Conservation (phyloP, 2,888 invertebrate species). For the Perizoma affinitatum region DNA sequence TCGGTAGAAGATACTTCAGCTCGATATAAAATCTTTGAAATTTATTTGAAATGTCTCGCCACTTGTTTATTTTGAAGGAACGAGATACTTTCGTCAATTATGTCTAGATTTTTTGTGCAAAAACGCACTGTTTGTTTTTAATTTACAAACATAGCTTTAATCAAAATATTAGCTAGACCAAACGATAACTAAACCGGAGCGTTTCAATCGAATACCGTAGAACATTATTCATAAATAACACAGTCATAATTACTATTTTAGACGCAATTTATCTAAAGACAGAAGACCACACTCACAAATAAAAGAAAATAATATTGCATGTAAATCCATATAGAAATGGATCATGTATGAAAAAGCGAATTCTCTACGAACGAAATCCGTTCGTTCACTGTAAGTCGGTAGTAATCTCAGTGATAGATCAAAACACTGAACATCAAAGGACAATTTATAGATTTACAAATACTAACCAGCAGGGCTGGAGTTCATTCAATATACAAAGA, state of each 20-base stretch:
- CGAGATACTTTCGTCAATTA: not conserved
- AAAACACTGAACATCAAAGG: constrained; percentile 60
- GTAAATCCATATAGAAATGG: constrained; percentile 21
- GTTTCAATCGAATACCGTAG: too few relatives aligned
- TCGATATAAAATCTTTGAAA: constrained; percentile 31
- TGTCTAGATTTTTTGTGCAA: not conserved
- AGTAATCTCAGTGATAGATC: constrained; percentile 57
- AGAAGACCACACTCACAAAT: constrained; percentile 6
- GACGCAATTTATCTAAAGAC: not conserved
- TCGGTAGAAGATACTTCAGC: constrained; percentile 40
- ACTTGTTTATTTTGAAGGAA: constrained; percentile 7
- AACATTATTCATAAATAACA: too few relatives aligned
- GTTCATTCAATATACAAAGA: constrained; percentile 68
- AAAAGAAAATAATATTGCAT: constrained; percentile 12
- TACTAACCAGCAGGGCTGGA: constrained; percentile 54
- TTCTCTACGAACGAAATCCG: constrained; percentile 25
- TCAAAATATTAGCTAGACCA: too few relatives aligned
- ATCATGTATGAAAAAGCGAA: constrained; percentile 19
- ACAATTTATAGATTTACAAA: constrained; percentile 53
- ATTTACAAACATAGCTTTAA: too few relatives aligned
- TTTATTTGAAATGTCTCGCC: constrained; percentile 18
- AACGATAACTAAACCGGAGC: too few relatives aligned
- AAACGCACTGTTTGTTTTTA: too few relatives aligned
- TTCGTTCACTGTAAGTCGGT: constrained; percentile 36
- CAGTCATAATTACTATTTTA: too few relatives aligned